Evolutionary conservation across 2,888 invertebrate species (phyloP), one percentile per base, ranked within the genome.

Genomic region (Zaprionus obscuricornis): DNA sequence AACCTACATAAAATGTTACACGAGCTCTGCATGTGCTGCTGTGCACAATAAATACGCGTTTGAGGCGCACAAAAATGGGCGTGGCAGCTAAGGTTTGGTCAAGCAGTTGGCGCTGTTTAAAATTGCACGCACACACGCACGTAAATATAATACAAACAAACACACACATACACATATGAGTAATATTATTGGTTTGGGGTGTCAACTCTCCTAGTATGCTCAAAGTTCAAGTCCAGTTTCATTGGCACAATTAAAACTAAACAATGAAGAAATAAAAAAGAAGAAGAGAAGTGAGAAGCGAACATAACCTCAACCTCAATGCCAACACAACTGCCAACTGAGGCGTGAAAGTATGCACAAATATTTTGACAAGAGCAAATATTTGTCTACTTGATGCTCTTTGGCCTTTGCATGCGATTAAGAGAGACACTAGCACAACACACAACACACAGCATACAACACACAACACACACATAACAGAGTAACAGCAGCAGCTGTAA

Each of bases 31-130:
- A 74, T 74, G 78, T 66, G 73, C 72, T 66, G 73, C 72, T 64
- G 47, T 74, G 78, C 69, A 82, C 79, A 85, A 85, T 85, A 85
- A 85, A 82, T 78, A 78, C 69, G 69, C 58, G 66, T 1, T 46
- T 31, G 33, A 39, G 49, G 39, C 31, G 6, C 26, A 6, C 22
- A 10, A n/a, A 5, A 5, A 14, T 13, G 18, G n/a, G 4, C 20
- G n/a, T 6, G 40, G 22, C 3, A 33, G 27, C 26, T 57, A 82
- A 45, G 46, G 76, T 56, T 59, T 67, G 81, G 74, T 68, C 74
- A 69, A 75, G 67, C 60, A 68, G 73, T 55, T 73, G 66, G 31
- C 42, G 46, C 39, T 59, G 42, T 65, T 73, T 69, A 76, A 79
- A 77, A 76, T 74, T 52, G 42, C 60, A 18, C 33, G 36, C 6